Base-by-base conservation (phyloP, 2,888 invertebrate species). In the Rhagium mordax region DNA sequence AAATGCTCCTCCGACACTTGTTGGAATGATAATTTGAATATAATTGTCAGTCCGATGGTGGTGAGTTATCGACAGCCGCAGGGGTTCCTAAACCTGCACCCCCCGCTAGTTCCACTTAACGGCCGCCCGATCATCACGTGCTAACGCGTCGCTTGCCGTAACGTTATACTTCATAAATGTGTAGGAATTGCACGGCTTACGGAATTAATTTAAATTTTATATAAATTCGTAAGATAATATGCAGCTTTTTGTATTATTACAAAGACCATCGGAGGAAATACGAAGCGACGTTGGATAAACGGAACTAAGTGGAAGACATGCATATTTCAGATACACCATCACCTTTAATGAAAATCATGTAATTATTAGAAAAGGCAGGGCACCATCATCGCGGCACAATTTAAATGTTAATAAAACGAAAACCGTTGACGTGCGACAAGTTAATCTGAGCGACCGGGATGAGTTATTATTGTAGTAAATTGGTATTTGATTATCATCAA, bases 1-100 rank as follows among this genome's bases (percentile, higher is more conserved):
- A 83, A 83, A 82, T 82, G 81, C 74, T 60, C 68, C 51, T 76
- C 78, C 71, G 80, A 81, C 82, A 81, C 83, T 81, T 83, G 84
- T 84, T 79, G 81, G 82, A 81, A 84, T 82, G 84, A 84, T 84
- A 85, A 85, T 85, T 84, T 79, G 84, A 82, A 83, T 84, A 84
- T 86, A 85, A 86, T 85, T 85, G 85, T 84, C 83, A 77, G 65
- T 29, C 81, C 79, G 82, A 79, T 81, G 83, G 83, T 84, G 86
- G 85, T 86, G 85, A 86, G 83, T 86, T 86, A 86, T 86, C 81
- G 85, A 77, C 81, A 80, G 80, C 83, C 81, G 80, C 81, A 79
- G 84, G 84, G 83, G 81, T 81, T 81, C 84, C 81, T 74, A 82
- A 83, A 80, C 80, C 78, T 75, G 75, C 81, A 74, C 76, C 81